Conservation (phyloP, 2,888 invertebrate genomes). For the Pemphredon lugubris region DNA sequence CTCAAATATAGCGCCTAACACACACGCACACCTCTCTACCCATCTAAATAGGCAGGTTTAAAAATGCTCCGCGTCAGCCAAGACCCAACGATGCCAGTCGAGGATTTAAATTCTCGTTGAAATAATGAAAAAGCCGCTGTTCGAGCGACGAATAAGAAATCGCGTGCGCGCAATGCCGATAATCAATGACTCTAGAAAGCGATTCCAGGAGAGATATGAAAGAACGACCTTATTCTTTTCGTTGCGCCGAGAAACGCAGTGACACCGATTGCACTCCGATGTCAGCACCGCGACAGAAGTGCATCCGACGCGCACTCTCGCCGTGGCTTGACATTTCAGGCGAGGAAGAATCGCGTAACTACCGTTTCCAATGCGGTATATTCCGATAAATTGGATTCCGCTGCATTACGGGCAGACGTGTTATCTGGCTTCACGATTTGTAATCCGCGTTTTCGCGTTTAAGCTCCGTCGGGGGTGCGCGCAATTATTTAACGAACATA, state of each 20-base stretch:
- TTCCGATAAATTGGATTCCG: slow-evolving; percentile 65
- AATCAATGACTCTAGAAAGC: neutral
- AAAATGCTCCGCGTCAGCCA: too few relatives aligned
- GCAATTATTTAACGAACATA: slow-evolving; percentile 45
- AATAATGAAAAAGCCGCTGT: too few relatives aligned
- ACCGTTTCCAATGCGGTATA: slow-evolving; percentile 56
- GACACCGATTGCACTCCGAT: neutral
- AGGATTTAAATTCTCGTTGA: too few relatives aligned
- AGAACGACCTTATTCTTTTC: neutral
- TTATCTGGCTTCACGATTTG: slow-evolving; percentile 54
- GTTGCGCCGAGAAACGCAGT: neutral
- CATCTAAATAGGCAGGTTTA: too few relatives aligned
- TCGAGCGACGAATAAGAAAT: too few relatives aligned
- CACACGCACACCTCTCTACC: too few relatives aligned
- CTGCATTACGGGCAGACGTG: slow-evolving; percentile 55
- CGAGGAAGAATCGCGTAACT: slow-evolving; percentile 57
- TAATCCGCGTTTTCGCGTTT: slow-evolving; percentile 49
- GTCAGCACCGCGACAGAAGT: slow-evolving; percentile 15
- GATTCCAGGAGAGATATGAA: too few relatives aligned
- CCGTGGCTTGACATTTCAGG: slow-evolving; percentile 57
- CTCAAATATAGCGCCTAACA: too few relatives aligned
- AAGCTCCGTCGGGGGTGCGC: slow-evolving; percentile 39
- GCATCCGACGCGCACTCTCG: slow-evolving; percentile 26
- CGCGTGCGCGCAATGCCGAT: too few relatives aligned
- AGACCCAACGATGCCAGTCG: too few relatives aligned